Conservation (phyloP, 2,888 invertebrate genomes). For the Sesia apiformis region DNA sequence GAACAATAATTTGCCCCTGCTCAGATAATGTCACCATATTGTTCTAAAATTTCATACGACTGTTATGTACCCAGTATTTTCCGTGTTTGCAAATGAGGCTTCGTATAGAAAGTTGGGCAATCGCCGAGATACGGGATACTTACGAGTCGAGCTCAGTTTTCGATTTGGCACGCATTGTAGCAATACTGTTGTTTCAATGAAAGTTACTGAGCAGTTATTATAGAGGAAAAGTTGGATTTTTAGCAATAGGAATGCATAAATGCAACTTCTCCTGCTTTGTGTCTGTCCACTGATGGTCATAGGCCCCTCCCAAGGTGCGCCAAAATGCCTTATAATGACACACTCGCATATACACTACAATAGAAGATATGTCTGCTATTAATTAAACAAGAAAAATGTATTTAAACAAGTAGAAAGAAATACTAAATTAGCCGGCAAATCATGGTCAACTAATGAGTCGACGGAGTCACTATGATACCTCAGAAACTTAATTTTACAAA, state of each 20-base stretch:
- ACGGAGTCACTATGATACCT: too few species aligned
- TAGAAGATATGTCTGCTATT: too few species aligned
- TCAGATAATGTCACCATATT: constrained; percentile 4
- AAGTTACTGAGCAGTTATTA: background rate
- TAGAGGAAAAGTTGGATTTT: background rate
- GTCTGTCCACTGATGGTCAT: too few species aligned
- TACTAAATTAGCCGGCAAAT: too few species aligned
- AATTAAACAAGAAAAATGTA: too few species aligned
- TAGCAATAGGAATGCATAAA: background rate
- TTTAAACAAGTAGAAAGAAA: too few species aligned
- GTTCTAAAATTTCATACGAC: constrained; percentile 6
- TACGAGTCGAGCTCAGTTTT: constrained; percentile 42
- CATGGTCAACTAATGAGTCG: too few species aligned
- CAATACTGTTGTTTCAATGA: constrained; percentile 23
- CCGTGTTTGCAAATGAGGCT: constrained; percentile 14
- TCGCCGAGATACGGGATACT: constrained; percentile 17
- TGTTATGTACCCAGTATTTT: constrained; percentile 1
- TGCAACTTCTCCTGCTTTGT: background rate
- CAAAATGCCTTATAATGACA: too few species aligned
- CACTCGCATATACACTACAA: too few species aligned
- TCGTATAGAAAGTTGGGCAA: constrained; percentile 20
- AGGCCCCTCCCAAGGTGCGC: too few species aligned
- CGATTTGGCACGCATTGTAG: constrained; percentile 49
- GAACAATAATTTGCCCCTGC: too few species aligned
- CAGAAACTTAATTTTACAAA: too few species aligned